Evolutionary conservation across 2,113 vertebrate species (phyloP).

Genomic region (Cyanocitta stelleri): DNA sequence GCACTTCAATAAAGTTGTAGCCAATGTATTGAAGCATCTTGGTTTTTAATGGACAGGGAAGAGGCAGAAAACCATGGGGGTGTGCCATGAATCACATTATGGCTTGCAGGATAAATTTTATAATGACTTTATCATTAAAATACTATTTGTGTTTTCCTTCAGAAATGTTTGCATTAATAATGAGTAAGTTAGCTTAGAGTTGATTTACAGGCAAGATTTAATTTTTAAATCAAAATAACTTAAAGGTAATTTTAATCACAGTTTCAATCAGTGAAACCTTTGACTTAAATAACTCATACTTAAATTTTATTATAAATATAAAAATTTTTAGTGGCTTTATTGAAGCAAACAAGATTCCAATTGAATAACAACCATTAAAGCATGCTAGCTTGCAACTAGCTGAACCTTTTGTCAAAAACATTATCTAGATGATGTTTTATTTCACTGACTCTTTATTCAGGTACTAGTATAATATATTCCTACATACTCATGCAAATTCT

Average conservation of each 20-base stretch:
- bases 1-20: neutral
- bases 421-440: neutral
- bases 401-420: neutral
- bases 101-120: neutral
- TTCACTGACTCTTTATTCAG: neutral
- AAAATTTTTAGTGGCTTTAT: neutral
- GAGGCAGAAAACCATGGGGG: neutral
- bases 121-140: neutral
- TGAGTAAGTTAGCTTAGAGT: neutral
- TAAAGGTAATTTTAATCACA: neutral
- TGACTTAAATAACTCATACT: neutral
- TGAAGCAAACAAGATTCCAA: neutral
- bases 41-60: conserved; percentile 15
- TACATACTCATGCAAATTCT: neutral
- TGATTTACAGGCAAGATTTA: neutral
- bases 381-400: neutral
- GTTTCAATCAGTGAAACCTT: neutral
- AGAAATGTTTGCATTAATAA: neutral
- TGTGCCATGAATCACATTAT: neutral
- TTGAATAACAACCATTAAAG: neutral
- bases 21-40: neutral
- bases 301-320: neutral
- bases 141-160: neutral
- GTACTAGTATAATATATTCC: neutral
- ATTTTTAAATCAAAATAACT: neutral